These are phyloP conservation scores for Macrotrachela quadricornifera DNA, from an alignment of 1,140 invertebrate genomes.

Conservation along the genomic window DNA sequence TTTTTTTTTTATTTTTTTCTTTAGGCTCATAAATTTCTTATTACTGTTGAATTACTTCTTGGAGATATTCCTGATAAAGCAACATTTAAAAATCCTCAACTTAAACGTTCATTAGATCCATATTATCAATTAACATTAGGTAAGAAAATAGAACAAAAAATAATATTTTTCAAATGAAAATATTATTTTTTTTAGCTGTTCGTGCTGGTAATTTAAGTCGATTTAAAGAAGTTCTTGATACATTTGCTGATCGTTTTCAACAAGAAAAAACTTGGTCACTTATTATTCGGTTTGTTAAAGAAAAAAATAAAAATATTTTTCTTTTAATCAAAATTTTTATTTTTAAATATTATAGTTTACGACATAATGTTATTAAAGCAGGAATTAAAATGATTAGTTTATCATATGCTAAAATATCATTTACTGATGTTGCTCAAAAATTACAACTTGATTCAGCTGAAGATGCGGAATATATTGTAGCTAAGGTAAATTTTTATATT, in stretches of 20 bases:
- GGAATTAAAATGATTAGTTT: slow-evolving; percentile 84
- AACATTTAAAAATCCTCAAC: slow-evolving; percentile 51
- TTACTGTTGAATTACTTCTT: slow-evolving; percentile 78
- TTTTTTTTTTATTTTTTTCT: slow-evolving; percentile 9
- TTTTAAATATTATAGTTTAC: slow-evolving; percentile 29
- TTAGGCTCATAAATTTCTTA: slow-evolving; percentile 66
- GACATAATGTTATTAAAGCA: slow-evolving; percentile 98
- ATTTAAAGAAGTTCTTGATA: slow-evolving; percentile 78
- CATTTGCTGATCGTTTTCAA: slow-evolving; percentile 33
- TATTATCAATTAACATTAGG: slow-evolving; percentile 70
- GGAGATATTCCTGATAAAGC: slow-evolving; percentile 80
- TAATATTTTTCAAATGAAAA: no score
- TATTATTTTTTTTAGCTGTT: slow-evolving; percentile 42
- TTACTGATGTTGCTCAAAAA: slow-evolving; percentile 77
- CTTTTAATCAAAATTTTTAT: neutral
- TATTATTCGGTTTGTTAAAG: slow-evolving; percentile 43
- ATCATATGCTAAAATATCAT: slow-evolving; percentile 85
- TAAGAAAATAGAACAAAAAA: no score
- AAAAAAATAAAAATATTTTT: neutral
- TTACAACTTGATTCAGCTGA: slow-evolving; percentile 74
- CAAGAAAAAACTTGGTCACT: slow-evolving; percentile 77
- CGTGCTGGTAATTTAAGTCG: slow-evolving; percentile 72
- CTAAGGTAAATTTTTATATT: slow-evolving; percentile 41
- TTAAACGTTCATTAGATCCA: slow-evolving; percentile 63
- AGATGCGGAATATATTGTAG: slow-evolving; percentile 96